Conservation (phyloP, 2,797 vertebrate species). For the Harpagifer antarcticus region DNA sequence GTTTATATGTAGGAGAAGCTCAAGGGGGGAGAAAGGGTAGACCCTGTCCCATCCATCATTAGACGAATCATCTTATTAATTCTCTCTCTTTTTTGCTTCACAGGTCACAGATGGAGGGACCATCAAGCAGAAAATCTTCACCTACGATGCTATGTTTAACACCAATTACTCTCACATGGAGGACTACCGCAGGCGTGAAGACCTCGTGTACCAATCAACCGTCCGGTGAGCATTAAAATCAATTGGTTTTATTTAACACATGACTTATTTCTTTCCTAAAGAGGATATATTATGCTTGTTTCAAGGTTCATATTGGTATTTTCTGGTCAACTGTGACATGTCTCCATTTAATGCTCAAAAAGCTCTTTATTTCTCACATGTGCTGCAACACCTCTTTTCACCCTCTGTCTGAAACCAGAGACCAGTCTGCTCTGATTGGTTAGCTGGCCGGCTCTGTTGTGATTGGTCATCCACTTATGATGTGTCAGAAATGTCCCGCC, state of each 20-base stretch:
- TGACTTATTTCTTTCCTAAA: not conserved
- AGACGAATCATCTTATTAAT: slow-evolving; percentile 52
- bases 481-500: no score
- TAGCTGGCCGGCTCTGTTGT: no score
- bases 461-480: no score
- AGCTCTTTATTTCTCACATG: no score
- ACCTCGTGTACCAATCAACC: slow-evolving; percentile 96
- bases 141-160: slow-evolving; percentile 98
- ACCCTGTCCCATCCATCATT: slow-evolving; percentile 53
- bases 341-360: no score
- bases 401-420: no score
- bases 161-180: slow-evolving; percentile 99
- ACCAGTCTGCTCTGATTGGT: no score
- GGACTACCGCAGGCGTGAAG: slow-evolving; percentile 93
- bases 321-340: no score
- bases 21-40: slow-evolving; percentile 30
- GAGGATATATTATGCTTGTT: no score
- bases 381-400: no score
- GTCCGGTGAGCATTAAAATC: slow-evolving; percentile 89
- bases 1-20: slow-evolving; percentile 37
- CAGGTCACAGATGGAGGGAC: slow-evolving; percentile 97
- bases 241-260: slow-evolving; percentile 22
- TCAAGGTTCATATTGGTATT: no score
- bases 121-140: slow-evolving; percentile 99
- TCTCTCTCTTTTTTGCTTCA: slow-evolving; percentile 53